Evolutionary conservation across 2,113 vertebrate genomes (phyloP).

Genomic region (Capreolus pygargus): DNA sequence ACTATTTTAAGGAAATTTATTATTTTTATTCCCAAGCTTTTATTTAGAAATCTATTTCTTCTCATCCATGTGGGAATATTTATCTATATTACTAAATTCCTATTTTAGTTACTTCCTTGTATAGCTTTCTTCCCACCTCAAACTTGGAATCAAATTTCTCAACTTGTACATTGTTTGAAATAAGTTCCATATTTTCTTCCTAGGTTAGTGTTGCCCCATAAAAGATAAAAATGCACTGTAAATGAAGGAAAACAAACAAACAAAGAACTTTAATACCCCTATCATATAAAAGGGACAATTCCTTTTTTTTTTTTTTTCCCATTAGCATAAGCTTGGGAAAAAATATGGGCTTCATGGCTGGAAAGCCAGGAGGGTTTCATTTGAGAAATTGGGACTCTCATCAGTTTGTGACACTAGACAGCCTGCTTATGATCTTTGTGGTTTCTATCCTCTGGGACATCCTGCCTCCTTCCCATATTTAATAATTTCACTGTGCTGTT

Average conservation of each 20-base stretch:
- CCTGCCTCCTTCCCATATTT: background rate
- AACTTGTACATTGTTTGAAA: conserved; percentile 3
- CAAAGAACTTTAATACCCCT: background rate
- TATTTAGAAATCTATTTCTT: conserved; percentile 45
- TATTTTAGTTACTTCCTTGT: background rate
- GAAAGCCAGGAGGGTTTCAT: background rate
- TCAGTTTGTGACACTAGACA: background rate
- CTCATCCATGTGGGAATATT: background rate
- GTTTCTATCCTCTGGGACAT: background rate
- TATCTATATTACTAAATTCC: background rate
- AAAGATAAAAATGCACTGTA: background rate
- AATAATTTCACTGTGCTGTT: background rate
- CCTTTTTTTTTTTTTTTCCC: background rate
- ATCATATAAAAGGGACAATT: background rate
- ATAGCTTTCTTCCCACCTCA: background rate
- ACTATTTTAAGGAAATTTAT: background rate
- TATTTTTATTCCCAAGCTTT: background rate
- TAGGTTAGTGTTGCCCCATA: background rate
- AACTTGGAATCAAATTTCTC: background rate
- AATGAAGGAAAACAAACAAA: background rate
- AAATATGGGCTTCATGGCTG: background rate
- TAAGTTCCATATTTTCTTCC: background rate
- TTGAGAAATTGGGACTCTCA: background rate
- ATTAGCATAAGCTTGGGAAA: background rate
- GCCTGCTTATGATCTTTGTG: background rate